Base-by-base conservation (phyloP, 2,888 invertebrate genomes). In the Physocephala rufipes region DNA sequence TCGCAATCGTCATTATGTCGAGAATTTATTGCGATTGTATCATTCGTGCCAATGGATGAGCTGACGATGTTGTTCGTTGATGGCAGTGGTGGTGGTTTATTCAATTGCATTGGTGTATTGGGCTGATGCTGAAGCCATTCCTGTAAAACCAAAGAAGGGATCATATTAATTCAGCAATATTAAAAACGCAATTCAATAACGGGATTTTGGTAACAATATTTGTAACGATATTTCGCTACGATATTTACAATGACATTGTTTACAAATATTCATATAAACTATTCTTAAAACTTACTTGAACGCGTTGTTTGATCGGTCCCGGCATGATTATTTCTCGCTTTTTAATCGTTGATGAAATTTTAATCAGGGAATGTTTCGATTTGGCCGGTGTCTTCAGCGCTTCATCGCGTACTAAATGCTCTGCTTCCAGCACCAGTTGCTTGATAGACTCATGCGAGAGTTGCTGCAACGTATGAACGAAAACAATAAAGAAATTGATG, bases 341-440 rank as follows among this genome's bases (percentile, higher is more conserved):
- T 76, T 85, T 86, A 65, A 85, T 78, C 71, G 85, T 86, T 74
- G 84, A 81, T 67, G 83, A 83, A 73, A 83, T 82, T 78, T 84
- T 85, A 73, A 85, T 78, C 75, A 83, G 79, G 75, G 74, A 71
- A 77, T 76, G 75, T 77, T 83, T 82, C 76, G 81, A 82, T 77
- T 82, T 85, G 75, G 81, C 82, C 77, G 86, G 86, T 75, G 86
- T 86, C 80, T 85, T 86, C 77, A 85, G 77, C 68, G 80, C 78
- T 65, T 79, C 80, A 79, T 86, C 88, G 85, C 89, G 90, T 65
- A 95, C 93, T 84, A 95, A 87, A 84, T 92, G 91, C 82, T 95
- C 95, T 19, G 93, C 95, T 81, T 93, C 91, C 78, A 91, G 91
- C 73, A 95, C 93, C 73, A 95, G 87, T 84, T 91, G 90, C 81